Base-by-base conservation (phyloP, 2,888 invertebrate species). In the Netelia inedita region DNA sequence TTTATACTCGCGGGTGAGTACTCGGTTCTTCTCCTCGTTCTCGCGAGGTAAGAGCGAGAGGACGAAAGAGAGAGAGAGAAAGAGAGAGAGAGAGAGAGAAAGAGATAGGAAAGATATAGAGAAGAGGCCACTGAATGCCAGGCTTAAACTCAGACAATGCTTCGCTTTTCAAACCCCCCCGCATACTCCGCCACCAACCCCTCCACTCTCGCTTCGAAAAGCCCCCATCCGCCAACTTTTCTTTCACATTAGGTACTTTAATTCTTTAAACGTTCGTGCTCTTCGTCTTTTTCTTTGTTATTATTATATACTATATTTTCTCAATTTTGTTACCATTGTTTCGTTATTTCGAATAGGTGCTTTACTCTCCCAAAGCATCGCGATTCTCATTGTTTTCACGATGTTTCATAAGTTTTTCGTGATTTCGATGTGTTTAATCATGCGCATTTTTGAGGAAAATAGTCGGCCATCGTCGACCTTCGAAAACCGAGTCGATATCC, bases 81-180 rank as follows among this genome's bases (percentile, higher is more conserved):
- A 75, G 16, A 72, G 79, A 55, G 85, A 79, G 82, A 61, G 86
- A 83, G 71, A 79, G 83, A 74, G 75, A 83, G 71, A 79, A 83
- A 74, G 75, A 63, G 65, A 75, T 16, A 72, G 79, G 53, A 85
- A 79, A 81, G 61, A 85, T 83, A 69, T 76, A 86, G 78, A 88
- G 82, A 85, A 76, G 88, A 89, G 91, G 90, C 88, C 88, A 91
- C 90, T 93, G 92, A 93, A 93, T 93, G 92, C 92, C 91, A 85
- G 92, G 92, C 93, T 93, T 93, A 92, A 91, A 71, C 69, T 88
- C 90, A 92, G 93, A 93, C 93, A 93, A 93, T 93, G 91, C 93
- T 92, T 91, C 91, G 85, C 82, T 85, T 79, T 85, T 79, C 85
- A 85, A 85, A 85, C 79, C 79, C 41, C 46, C 72, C 21, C 50